Evolutionary conservation across 2,797 vertebrate genomes (phyloP), one percentile per base, ranked within the genome.

Genomic region (Philypnodon macrostomus): DNA sequence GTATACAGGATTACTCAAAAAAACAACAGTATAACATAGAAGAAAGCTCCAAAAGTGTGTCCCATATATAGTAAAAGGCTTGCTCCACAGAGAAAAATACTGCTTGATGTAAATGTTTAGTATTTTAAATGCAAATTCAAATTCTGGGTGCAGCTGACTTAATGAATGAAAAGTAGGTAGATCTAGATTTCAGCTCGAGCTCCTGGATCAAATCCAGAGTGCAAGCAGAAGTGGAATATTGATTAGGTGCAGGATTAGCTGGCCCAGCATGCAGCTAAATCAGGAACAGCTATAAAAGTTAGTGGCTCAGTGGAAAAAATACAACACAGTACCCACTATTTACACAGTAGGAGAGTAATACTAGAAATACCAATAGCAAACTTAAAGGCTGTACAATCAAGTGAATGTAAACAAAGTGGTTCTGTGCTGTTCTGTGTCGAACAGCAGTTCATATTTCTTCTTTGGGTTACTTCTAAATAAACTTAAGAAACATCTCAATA

Each of bases 221-320:
- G 60, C n/a, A 10, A 73, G 67, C 45, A 38, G 51, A 65, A 63
- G 64, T 46, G 61, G 63, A 60, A 49, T 73, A 85, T 87, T 73
- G 77, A 87, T 85, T 67, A 69, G 44, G 39, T 30, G 47, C 42
- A 47, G 71, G 75, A 79, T 80, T 74, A 80, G 67, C 65, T 50
- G 55, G 65, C 54, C 58, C 54, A 65, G 69, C 67, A 58, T 67
- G 55, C 62, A 70, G 53, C 62, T 76, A 58, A 75, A 76, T 74
- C 72, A 75, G 69, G 33, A 68, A 47, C 50, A 31, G 62, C 51
- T 56, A 46, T 41, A 55, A 59, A 69, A 50, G 39, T 15, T 14
- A n/a, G 13, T 13, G 15, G 38, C 34, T 30, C 47, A 52, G 41
- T 55, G 45, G 29, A 31, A 56, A n/a, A 52, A 53, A 65, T 59